These are phyloP conservation scores for Dicranocentrus wangi DNA, from an alignment of 2,888 invertebrate species.

Conservation along the genomic window DNA sequence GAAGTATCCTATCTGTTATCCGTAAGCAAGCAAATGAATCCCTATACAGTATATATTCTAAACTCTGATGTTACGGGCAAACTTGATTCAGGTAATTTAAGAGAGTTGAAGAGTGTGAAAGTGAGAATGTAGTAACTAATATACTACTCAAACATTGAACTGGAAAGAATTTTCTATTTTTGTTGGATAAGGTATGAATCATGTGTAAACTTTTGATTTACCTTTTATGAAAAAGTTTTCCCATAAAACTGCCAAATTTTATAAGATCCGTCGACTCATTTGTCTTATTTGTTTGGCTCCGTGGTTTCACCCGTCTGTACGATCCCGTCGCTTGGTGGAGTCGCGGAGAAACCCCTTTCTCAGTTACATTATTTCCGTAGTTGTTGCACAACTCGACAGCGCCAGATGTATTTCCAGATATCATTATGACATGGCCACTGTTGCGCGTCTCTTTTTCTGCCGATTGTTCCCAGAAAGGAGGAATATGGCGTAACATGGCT, in stretches of 20 bases:
- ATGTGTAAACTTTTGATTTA: slow-evolving; percentile 64
- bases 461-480: background rate
- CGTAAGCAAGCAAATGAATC: too few relatives aligned
- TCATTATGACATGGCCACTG: slow-evolving; percentile 63
- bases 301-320: slow-evolving; percentile 4
- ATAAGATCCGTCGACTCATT: slow-evolving; percentile 59
- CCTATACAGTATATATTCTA: too few relatives aligned
- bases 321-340: background rate
- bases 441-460: slow-evolving; percentile 48
- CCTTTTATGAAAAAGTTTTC: slow-evolving; percentile 57
- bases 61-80: background rate
- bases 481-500: slow-evolving; percentile 10
- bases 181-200: slow-evolving; percentile 34
- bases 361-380: slow-evolving; percentile 34
- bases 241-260: slow-evolving; percentile 65
- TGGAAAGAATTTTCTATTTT: slow-evolving; percentile 23
- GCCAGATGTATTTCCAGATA: slow-evolving; percentile 61
- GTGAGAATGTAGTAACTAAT: background rate
- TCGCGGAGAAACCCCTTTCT: background rate
- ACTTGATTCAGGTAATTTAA: slow-evolving; percentile 34
- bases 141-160: too few relatives aligned
- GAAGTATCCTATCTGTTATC: too few relatives aligned
- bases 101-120: slow-evolving; percentile 35
- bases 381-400: slow-evolving; percentile 61
- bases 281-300: slow-evolving; percentile 55